Conservation (phyloP, 2,113 vertebrate species). For the Hippoglossus stenolepis region DNA sequence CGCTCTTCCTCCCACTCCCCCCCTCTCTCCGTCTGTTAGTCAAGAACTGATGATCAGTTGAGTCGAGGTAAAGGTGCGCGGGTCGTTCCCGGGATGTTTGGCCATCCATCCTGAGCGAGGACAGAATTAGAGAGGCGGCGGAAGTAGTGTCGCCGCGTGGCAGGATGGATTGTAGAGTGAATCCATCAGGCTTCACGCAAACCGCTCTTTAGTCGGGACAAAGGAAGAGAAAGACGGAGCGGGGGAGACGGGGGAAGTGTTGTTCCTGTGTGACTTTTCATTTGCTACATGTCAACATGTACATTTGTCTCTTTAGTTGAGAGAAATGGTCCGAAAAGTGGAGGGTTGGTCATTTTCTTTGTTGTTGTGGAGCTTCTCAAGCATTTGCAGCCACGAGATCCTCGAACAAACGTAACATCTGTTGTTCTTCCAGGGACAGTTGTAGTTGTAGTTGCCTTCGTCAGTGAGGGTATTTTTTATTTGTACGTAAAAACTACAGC, state of each 20-base stretch:
- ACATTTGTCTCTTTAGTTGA: conserved; percentile 15
- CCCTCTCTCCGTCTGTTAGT: conserved; percentile 23
- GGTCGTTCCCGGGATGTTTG: conserved; percentile 24
- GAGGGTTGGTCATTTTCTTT: neutral
- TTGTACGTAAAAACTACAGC: too few species aligned
- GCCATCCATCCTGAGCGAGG: conserved; percentile 46
- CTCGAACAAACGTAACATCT: too few species aligned
- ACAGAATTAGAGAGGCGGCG: conserved; percentile 35
- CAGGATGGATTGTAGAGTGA: conserved; percentile 52
- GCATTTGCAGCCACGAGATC: neutral
- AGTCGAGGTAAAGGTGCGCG: conserved; percentile 41
- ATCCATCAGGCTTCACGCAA: conserved; percentile 41
- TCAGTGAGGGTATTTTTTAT: too few species aligned
- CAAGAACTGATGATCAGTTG: conserved; percentile 33
- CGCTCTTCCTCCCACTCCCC: neutral
- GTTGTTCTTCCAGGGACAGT: too few species aligned
- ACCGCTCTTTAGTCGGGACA: neutral
- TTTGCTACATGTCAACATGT: conserved; percentile 26
- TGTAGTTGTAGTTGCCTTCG: too few species aligned
- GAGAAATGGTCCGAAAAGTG: conserved; percentile 19
- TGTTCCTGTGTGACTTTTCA: conserved; percentile 44
- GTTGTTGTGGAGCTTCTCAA: neutral
- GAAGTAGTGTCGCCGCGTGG: conserved; percentile 38
- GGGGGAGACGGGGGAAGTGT: conserved; percentile 21
- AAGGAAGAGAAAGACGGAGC: neutral